Evolutionary conservation across 2,113 vertebrate genomes (phyloP), one percentile per base, ranked within the genome.

Genomic region (Tichodroma muraria): DNA sequence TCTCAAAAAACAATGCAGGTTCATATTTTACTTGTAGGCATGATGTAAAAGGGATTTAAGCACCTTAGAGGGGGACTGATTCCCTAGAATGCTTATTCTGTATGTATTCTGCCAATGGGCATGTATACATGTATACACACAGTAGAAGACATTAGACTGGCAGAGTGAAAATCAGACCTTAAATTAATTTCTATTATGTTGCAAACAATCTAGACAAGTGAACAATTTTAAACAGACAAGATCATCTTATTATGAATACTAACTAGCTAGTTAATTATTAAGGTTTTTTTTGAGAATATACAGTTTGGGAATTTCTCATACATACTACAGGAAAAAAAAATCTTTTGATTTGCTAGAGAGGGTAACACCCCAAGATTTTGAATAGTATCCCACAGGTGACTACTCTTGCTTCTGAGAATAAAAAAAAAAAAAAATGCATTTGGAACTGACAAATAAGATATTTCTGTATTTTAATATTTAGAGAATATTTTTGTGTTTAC

Each of bases 221-320:
- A 94, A 85, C 49, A 95, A 90, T 93, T 72, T 70, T 66, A 75
- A 97, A 85, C 60, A 91, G 88, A 80, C 30, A 71, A 88, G 73
- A n/a, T 24, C 69, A 95, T 81, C 82, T 88, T 80, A 89, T 90
- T 94, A 91, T 93, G 81, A 93, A 88, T 89, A 91, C 6, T 84
- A 88, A 90, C 50, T 68, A 95, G 65, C 69, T 95, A 81, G 60
- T 95, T 95, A 95, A 94, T 94, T 95, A 91, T 80, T 93, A 79
- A 95, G 56, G 90, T 79, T 45, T 84, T 77, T 96, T 96, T 94
- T 90, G 78, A 95, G 83, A 93, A 87, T 81, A 77, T 52, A 86
- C 17, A 52, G 6, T 47, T 92, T 85, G 24, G 81, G 68, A 94
- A 94, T 93, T 96, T 96, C 42, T 85, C 93, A 66, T 56, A 77